phyloP scores from a whole-genome alignment of 2,797 vertebrate species.

The Dallia pectoralis region DNA sequence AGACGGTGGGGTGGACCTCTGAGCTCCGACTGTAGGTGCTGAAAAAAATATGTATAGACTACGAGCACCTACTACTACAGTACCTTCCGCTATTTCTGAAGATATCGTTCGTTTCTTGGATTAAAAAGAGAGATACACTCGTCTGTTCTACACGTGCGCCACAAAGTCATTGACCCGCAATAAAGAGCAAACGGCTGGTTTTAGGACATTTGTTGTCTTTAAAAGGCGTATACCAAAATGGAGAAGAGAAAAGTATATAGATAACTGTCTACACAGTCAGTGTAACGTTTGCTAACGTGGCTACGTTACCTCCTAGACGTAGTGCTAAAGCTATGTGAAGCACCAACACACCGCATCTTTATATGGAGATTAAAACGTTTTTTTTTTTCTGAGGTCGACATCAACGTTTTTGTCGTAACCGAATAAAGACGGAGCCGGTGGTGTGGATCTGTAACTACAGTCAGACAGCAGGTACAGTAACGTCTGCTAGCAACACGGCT shows the following conservation, averaged over 20 bases:
- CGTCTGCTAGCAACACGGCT: neutral
- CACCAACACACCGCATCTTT: neutral
- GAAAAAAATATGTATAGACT: neutral
- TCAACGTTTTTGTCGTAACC: neutral
- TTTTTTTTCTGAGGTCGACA: neutral
- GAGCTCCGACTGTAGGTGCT: conserved; percentile 4
- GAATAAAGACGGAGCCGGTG: neutral
- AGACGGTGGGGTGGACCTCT: conserved; percentile 6
- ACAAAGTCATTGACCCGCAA: neutral
- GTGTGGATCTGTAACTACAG: neutral
- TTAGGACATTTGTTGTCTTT: neutral
- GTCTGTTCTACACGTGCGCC: neutral
- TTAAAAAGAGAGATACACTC: neutral
- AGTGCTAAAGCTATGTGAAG: neutral
- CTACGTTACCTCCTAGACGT: neutral
- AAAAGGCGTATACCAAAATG: neutral
- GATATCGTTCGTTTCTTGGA: neutral
- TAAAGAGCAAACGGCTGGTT: neutral
- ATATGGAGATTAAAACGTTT: conserved; percentile 1
- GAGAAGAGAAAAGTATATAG: neutral
- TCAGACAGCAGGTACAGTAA: neutral
- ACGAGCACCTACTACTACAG: neutral
- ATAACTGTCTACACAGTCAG: neutral
- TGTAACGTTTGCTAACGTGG: no score
- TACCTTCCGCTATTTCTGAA: neutral